Conservation (phyloP, 2,797 vertebrate genomes). For the Smutsia gigantea region DNA sequence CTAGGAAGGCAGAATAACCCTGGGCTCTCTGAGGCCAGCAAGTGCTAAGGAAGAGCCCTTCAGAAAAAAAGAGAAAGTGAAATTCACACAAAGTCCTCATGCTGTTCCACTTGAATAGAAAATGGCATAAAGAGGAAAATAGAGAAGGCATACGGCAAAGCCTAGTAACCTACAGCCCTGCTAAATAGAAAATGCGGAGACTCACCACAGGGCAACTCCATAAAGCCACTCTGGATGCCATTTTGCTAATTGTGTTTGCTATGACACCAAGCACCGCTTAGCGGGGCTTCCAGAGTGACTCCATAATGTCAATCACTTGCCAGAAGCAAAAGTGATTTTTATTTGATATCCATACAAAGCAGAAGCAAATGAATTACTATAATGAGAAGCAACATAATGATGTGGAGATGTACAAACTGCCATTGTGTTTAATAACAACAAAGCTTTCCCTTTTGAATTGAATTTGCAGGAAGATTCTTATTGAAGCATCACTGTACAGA, state of each 20-base stretch:
- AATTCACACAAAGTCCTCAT: slow-evolving; percentile 60
- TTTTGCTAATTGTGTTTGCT: slow-evolving; percentile 79
- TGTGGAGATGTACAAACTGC: slow-evolving; percentile 78
- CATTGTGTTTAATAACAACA: slow-evolving; percentile 77
- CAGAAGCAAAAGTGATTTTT: slow-evolving; percentile 79
- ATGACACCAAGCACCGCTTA: slow-evolving; percentile 74
- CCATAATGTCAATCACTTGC: slow-evolving; percentile 79
- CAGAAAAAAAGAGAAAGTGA: neutral
- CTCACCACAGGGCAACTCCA: slow-evolving; percentile 70
- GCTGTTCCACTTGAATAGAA: slow-evolving; percentile 67
- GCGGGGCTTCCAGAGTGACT: slow-evolving; percentile 72
- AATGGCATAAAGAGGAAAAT: slow-evolving; percentile 48
- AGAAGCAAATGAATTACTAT: slow-evolving; percentile 83
- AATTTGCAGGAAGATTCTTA: slow-evolving; percentile 75
- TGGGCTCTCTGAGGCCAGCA: neutral
- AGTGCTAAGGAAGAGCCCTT: neutral
- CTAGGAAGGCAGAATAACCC: slow-evolving; percentile 25
- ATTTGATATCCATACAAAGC: slow-evolving; percentile 83
- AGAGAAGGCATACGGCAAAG: slow-evolving; percentile 52
- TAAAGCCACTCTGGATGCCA: slow-evolving; percentile 72
- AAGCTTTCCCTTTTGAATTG: slow-evolving; percentile 77
- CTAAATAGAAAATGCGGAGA: slow-evolving; percentile 65
- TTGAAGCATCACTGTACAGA: slow-evolving; percentile 68
- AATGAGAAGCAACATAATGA: slow-evolving; percentile 81
- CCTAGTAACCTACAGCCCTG: slow-evolving; percentile 66